Evolutionary conservation across 1,140 invertebrate genomes (phyloP).

Genomic region (Drosophila mojavensis): DNA sequence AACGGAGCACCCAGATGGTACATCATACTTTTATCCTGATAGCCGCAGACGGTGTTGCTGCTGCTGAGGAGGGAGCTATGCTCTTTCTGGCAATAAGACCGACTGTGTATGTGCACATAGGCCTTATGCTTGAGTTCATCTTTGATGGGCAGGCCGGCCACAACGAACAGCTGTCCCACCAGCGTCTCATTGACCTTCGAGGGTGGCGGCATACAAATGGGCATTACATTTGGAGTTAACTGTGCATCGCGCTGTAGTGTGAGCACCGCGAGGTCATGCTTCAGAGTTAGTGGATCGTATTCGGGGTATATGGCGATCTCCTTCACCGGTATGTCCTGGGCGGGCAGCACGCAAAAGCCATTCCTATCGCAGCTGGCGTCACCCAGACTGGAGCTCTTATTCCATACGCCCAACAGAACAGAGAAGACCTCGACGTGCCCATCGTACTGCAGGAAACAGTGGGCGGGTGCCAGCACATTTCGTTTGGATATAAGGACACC

Average conservation of each 20-base stretch:
- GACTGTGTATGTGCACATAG: constrained; percentile 59
- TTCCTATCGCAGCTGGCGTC: constrained; percentile 38
- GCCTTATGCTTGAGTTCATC: constrained; percentile 43
- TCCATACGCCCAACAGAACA: constrained; percentile 66
- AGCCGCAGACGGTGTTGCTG: constrained; percentile 56
- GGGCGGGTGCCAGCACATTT: constrained; percentile 62
- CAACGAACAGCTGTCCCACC: constrained; percentile 50
- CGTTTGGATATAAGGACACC: constrained; percentile 59
- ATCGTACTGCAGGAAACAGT: constrained; percentile 61
- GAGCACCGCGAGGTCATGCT: constrained; percentile 60
- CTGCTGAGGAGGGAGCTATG: constrained; percentile 39
- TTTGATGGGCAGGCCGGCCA: constrained; percentile 44
- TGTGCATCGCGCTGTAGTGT: constrained; percentile 54
- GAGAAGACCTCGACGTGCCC: constrained; percentile 50
- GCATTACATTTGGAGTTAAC: constrained; percentile 52
- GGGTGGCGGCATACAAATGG: constrained; percentile 64
- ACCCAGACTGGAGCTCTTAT: constrained; percentile 40
- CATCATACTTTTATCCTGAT: constrained; percentile 7
- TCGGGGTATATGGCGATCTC: constrained; percentile 66
- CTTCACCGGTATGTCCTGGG: constrained; percentile 59
- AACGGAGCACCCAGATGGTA: constrained; percentile 56
- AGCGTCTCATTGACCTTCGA: constrained; percentile 43
- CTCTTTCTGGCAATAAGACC: constrained; percentile 36
- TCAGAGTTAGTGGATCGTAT: constrained; percentile 59
- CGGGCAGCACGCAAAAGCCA: constrained; percentile 61